Evolutionary conservation across 1,140 invertebrate species (phyloP).

Genomic region (Chlorops oryzae): DNA sequence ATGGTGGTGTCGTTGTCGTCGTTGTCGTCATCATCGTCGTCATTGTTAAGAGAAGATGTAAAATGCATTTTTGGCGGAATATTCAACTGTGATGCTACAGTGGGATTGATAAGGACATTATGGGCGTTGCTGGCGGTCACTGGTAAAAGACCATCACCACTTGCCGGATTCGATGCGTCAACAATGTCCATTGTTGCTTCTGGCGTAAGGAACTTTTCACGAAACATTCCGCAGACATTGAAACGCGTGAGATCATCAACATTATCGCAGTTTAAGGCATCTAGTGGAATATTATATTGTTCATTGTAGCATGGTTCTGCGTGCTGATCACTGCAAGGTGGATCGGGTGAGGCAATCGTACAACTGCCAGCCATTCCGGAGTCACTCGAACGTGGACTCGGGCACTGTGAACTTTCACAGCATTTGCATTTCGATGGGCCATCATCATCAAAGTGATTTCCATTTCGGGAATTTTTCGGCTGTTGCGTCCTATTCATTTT

Average conservation of each 20-base stretch:
- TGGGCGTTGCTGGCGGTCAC: conserved; percentile 10
- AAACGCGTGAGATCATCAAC: conserved; percentile 29
- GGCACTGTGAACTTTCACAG: conserved; percentile 55
- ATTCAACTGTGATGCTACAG: conserved; percentile 34
- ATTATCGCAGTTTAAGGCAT: neutral
- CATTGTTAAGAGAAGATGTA: conserved; percentile 24
- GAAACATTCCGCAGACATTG: conserved; percentile 43
- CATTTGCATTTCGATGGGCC: conserved; percentile 51
- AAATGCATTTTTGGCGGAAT: conserved; percentile 39
- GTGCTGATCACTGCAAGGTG: conserved; percentile 31
- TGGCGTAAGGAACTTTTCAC: conserved; percentile 40
- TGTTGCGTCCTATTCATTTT: no score
- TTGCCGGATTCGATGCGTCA: no score
- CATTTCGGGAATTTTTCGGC: no score
- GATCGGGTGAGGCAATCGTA: conserved; percentile 61
- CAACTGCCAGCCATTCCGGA: conserved; percentile 73
- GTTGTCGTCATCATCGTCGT: no score
- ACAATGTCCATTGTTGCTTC: conserved; percentile 28
- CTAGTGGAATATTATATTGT: neutral
- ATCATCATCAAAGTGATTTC: conserved; percentile 1
- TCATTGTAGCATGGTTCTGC: conserved; percentile 17
- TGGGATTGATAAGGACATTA: conserved; percentile 3
- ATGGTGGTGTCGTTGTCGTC: no score
- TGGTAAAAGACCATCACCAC: no score
- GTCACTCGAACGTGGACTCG: conserved; percentile 67